Percentiles rank a stretch among this genome's conserved stretches.
These are phyloP conservation scores for Penaeus monodon DNA, from an alignment of 2,888 invertebrate species.

Conservation along the genomic window DNA sequence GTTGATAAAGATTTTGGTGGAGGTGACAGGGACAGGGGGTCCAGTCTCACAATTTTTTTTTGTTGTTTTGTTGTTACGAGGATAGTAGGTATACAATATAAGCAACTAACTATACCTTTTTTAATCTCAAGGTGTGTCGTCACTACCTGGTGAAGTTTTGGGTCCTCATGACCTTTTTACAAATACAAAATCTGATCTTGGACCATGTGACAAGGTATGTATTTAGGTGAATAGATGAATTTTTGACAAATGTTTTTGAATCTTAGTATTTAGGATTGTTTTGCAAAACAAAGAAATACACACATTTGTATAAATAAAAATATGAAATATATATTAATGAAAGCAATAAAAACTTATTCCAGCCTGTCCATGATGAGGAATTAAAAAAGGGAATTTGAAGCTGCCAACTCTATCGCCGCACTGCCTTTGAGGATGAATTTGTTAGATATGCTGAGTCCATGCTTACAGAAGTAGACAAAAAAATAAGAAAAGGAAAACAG, in stretches of 20 bases:
- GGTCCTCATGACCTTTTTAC: constrained; percentile 98
- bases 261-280: no score
- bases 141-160: constrained; percentile 96
- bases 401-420: constrained; percentile 80
- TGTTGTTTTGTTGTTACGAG: no score
- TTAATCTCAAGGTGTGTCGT: constrained; percentile 88
- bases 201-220: constrained; percentile 79
- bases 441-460: constrained; percentile 81
- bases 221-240: neutral
- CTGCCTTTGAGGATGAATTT: constrained; percentile 96
- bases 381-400: constrained; percentile 86
- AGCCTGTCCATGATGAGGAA: constrained; percentile 92
- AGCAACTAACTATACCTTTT: no score
- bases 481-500: constrained; percentile 91
- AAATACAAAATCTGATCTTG: constrained; percentile 96
- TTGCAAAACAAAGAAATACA: no score
- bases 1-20: no score
- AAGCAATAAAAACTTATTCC: neutral
- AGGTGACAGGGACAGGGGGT: no score
- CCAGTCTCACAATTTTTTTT: neutral
- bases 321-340: neutral
- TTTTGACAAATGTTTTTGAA: neutral
- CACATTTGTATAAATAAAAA: neutral
- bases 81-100: no score
- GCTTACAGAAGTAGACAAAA: constrained; percentile 94